These are phyloP conservation scores for Eupithecia pulchellata DNA, from an alignment of 2,888 invertebrate species.

Conservation along the genomic window DNA sequence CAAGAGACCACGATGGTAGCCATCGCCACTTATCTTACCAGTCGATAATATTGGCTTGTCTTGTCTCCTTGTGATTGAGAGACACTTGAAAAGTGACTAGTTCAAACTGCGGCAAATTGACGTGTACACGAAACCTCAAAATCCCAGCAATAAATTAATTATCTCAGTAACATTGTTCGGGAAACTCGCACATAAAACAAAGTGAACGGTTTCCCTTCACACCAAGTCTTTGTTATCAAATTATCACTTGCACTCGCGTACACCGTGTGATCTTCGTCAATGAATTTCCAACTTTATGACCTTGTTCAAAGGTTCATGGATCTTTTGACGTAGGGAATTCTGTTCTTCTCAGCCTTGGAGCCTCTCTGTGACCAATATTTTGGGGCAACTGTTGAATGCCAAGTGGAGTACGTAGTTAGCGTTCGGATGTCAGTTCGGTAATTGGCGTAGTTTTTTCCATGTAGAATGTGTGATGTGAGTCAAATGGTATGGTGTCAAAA, in stretches of 20 bases:
- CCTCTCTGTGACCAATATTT: constrained; percentile 48
- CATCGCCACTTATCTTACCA: not conserved
- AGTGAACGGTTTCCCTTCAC: constrained; percentile 51
- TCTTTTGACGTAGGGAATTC: not conserved
- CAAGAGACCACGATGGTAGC: not conserved
- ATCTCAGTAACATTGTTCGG: constrained; percentile 65
- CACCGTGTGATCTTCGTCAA: constrained; percentile 29
- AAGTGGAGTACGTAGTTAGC: constrained; percentile 27
- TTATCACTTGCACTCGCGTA: constrained; percentile 55
- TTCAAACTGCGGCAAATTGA: not conserved
- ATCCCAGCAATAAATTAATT: constrained; percentile 68
- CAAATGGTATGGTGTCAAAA: too few relatives aligned
- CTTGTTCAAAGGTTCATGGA: constrained; percentile 19
- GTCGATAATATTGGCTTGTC: not conserved
- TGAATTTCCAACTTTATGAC: constrained; percentile 25
- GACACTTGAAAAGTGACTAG: not conserved
- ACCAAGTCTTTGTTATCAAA: constrained; percentile 69
- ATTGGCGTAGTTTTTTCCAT: constrained; percentile 40
- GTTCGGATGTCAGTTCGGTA: constrained; percentile 18
- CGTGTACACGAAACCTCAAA: constrained; percentile 24
- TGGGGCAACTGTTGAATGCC: constrained; percentile 35
- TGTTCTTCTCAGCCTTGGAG: constrained; percentile 52
- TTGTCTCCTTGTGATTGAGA: not conserved
- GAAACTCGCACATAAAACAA: constrained; percentile 68
- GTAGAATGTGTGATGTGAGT: constrained; percentile 19